These are phyloP conservation scores for Emydocephalus ijimae DNA, from an alignment of 2,113 vertebrate genomes.

Conservation along the genomic window DNA sequence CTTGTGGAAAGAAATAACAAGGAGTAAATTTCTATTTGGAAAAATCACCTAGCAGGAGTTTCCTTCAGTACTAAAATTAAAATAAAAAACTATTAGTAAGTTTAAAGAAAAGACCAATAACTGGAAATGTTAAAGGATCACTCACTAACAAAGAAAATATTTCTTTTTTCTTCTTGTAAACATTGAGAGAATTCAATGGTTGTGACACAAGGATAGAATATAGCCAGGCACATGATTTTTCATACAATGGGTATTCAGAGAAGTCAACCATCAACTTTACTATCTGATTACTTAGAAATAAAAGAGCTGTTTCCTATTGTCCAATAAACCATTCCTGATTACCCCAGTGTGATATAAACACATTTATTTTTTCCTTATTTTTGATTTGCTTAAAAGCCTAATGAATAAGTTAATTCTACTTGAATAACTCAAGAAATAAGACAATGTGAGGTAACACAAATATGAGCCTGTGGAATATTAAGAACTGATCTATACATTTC, in stretches of 20 bases:
- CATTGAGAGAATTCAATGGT: background rate
- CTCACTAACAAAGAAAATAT: background rate
- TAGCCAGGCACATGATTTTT: background rate
- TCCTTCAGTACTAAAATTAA: background rate
- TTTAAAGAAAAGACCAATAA: background rate
- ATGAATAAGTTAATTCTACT: background rate
- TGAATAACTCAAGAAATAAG: background rate
- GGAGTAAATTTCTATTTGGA: too few species aligned
- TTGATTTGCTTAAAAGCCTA: background rate
- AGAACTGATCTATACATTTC: background rate
- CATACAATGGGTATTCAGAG: background rate
- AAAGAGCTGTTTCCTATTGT: too few species aligned
- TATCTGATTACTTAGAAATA: background rate
- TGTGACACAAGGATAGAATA: background rate
- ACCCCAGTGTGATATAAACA: too few species aligned
- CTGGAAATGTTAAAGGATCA: background rate
- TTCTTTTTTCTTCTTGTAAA: background rate
- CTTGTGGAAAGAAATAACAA: too few species aligned
- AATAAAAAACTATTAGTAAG: background rate
- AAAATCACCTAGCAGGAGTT: background rate
- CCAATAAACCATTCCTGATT: background rate
- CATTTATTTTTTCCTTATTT: background rate
- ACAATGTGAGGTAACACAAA: background rate
- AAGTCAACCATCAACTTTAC: background rate
- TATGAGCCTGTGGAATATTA: too few species aligned